These are phyloP conservation scores for Aromia moschata DNA, from an alignment of 2,888 invertebrate genomes.

Conservation along the genomic window DNA sequence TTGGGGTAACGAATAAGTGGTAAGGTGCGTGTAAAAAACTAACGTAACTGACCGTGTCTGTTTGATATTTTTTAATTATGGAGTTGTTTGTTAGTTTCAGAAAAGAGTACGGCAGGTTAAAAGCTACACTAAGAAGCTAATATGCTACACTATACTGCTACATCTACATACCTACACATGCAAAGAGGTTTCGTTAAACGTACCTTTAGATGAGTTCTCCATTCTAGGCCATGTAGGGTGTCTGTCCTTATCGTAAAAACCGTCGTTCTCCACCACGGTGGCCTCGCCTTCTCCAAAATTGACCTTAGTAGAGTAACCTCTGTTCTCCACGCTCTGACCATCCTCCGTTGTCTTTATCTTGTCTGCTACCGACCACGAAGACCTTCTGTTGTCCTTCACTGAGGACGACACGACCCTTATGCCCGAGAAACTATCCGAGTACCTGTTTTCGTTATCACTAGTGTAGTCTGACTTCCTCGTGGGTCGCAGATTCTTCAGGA, in stretches of 20 bases:
- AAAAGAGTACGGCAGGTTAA: not conserved
- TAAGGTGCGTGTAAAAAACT: too few relatives aligned
- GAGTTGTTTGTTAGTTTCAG: constrained; percentile 6
- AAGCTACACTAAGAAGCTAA: constrained; percentile 7
- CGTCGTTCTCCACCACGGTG: constrained; percentile 59
- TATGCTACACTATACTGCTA: not conserved
- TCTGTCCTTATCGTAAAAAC: constrained; percentile 41
- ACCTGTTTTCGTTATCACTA: constrained; percentile 43
- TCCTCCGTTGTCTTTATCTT: constrained; percentile 65
- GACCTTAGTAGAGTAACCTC: constrained; percentile 70
- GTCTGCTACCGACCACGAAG: constrained; percentile 64
- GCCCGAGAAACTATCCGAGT: constrained; percentile 44
- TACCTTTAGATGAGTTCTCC: constrained; percentile 56
- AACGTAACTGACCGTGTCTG: too few relatives aligned
- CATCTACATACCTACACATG: constrained; percentile 3
- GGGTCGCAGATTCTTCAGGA: constrained; percentile 55
- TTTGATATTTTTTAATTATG: too few relatives aligned
- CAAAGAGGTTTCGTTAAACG: constrained; percentile 26
- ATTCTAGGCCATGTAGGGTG: constrained; percentile 55
- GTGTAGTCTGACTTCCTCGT: constrained; percentile 50
- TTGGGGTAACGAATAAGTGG: too few relatives aligned
- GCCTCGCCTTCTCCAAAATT: constrained; percentile 65
- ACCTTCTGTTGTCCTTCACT: constrained; percentile 44
- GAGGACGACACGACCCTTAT: constrained; percentile 37
- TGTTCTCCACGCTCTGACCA: constrained; percentile 52